phyloP scores from a whole-genome alignment of 2,888 invertebrate species.

The Drosophila paranaensis region DNA sequence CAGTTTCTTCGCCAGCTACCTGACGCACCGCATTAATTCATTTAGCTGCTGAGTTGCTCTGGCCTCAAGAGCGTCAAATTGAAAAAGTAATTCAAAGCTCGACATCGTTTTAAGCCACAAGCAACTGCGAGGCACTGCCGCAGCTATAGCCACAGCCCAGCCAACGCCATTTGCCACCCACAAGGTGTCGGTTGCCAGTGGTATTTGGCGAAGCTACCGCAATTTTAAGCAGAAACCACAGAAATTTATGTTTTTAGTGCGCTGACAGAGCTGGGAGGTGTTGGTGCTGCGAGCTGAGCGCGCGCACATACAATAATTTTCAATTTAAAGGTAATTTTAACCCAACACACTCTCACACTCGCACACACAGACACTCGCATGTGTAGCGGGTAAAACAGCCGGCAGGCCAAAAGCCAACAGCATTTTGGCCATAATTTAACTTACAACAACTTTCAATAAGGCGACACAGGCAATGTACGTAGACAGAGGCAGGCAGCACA shows the following conservation, averaged over 20 bases:
- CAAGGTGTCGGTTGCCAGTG: neutral
- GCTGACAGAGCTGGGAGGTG: conserved; percentile 36
- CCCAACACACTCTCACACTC: conserved; percentile 33
- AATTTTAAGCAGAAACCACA: conserved; percentile 70
- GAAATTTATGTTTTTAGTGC: conserved; percentile 70
- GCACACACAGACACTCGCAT: conserved; percentile 19
- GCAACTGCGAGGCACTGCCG: conserved; percentile 29
- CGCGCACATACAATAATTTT: conserved; percentile 79
- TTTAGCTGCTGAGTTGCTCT: conserved; percentile 61
- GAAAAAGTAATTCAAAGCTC: conserved; percentile 74
- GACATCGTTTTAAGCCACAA: conserved; percentile 53
- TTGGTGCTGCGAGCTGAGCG: conserved; percentile 61
- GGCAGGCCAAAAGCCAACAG: conserved; percentile 41
- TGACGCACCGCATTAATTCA: conserved; percentile 67
- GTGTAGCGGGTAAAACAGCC: conserved; percentile 26
- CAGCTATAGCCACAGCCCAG: neutral
- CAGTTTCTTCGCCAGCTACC: conserved; percentile 31
- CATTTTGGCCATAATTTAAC: conserved; percentile 76
- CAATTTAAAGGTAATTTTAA: conserved; percentile 79
- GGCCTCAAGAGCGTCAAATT: conserved; percentile 68
- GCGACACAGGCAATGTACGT: conserved; percentile 52
- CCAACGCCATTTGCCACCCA: conserved; percentile 27
- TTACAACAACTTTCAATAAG: conserved; percentile 79
- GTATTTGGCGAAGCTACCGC: conserved; percentile 35
- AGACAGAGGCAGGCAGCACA: conserved; percentile 43